Conservation (phyloP, 2,797 vertebrate species). For the Carapus acus region DNA sequence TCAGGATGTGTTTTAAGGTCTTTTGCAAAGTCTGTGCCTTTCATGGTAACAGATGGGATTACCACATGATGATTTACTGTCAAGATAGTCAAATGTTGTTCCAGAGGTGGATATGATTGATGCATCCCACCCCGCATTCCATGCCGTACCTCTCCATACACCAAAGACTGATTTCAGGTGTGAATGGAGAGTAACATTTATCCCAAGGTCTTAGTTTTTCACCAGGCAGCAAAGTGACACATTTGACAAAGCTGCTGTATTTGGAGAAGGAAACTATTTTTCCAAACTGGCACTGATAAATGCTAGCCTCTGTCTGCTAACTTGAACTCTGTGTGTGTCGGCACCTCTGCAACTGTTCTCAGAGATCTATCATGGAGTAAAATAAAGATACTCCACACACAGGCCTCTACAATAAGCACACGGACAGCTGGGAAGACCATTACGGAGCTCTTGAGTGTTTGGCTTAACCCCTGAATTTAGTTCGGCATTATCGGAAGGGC, state of each 20-base stretch:
- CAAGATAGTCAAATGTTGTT: constrained; percentile 25
- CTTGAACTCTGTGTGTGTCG: constrained; percentile 37
- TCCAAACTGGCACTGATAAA: constrained; percentile 67
- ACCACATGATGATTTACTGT: constrained; percentile 29
- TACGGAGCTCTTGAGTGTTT: constrained; percentile 56
- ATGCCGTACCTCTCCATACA: constrained; percentile 6
- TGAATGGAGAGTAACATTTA: constrained; percentile 53
- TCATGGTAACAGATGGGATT: constrained; percentile 27
- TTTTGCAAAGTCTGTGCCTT: constrained; percentile 18
- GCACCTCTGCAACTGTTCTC: constrained; percentile 45
- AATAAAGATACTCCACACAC: constrained; percentile 41
- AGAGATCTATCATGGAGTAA: constrained; percentile 54
- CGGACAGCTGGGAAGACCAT: constrained; percentile 69
- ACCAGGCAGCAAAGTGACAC: constrained; percentile 12
- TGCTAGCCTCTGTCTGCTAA: constrained; percentile 45
- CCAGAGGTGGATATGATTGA: constrained; percentile 36
- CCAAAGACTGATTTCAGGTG: constrained; percentile 51
- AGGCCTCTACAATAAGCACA: constrained; percentile 64
- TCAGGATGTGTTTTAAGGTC: constrained; percentile 5
- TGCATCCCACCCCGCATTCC: constrained; percentile 38
- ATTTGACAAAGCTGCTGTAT: constrained; percentile 73
- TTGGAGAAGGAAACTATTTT: constrained; percentile 73
- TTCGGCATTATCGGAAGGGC: constrained; percentile 37
- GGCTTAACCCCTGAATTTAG: constrained; percentile 52
- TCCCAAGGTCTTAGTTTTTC: constrained; percentile 38